Conservation (phyloP, 1,140 invertebrate species). For the Heliconius nattereri region DNA sequence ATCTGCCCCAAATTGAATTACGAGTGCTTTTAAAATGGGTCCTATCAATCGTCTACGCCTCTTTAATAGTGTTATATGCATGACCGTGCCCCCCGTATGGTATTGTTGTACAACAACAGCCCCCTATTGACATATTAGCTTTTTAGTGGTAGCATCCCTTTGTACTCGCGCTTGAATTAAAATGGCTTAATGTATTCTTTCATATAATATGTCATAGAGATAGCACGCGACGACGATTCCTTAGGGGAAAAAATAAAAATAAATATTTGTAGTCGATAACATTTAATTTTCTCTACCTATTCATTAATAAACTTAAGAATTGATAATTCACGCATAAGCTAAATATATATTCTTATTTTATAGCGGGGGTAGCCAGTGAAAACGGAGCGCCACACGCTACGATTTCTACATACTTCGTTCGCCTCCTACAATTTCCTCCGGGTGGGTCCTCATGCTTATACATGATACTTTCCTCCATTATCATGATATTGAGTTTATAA, state of each 20-base stretch:
- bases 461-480: too few relatives aligned
- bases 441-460: too few relatives aligned
- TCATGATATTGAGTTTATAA: too few relatives aligned
- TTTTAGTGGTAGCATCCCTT: constrained; percentile 61
- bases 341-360: too few relatives aligned
- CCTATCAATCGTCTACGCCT: constrained; percentile 68
- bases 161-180: constrained; percentile 48
- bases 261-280: too few relatives aligned
- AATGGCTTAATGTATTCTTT: constrained; percentile 25
- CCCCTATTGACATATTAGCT: constrained; percentile 71
- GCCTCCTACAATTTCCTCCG: too few relatives aligned
- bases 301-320: too few relatives aligned
- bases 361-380: too few relatives aligned
- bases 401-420: too few relatives aligned
- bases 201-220: not conserved
- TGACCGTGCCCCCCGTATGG: constrained; percentile 58
- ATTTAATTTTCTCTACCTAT: too few relatives aligned
- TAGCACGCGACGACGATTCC: constrained; percentile 31
- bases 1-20: constrained; percentile 18
- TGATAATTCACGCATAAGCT: too few relatives aligned
- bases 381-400: too few relatives aligned
- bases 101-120: constrained; percentile 70
- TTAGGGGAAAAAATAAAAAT: not conserved
- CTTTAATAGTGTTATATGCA: constrained; percentile 57
- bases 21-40: constrained; percentile 30